Evolutionary conservation across 2,797 vertebrate species (phyloP), one percentile per base, ranked within the genome.

Genomic region (Anabacerthia variegaticeps): DNA sequence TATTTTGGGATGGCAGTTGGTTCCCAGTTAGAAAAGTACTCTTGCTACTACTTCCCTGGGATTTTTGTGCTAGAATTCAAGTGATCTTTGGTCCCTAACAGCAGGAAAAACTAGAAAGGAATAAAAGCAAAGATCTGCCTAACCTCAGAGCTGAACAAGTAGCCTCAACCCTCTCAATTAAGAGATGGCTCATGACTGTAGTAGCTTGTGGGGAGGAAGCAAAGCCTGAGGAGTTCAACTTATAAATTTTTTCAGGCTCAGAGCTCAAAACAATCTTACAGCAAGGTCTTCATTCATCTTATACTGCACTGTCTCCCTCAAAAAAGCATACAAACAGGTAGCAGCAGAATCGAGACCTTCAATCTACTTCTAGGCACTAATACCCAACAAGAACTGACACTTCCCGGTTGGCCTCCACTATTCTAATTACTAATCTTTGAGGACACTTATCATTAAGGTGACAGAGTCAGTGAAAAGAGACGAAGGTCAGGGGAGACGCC

Each of bases 301-400:
- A 24, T 5, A 34, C 0, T 4, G 13, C 24, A 4, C 27, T 3
- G 7, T 10, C 19, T 39, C 18, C 36, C 14, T 6, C 5, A n/a
- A 24, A 28, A 43, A 6, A 59, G 14, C 0, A 0, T 3, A 9
- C 12, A 6, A 26, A 10, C 23, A 14, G 12, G n/a, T 44, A 54
- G 48, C 4, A 30, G 32, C 28, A 39, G 46, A 17, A 39, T 18
- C 51, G 41, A 41, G 21, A 27, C 30, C 11, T 43, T 15, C 6
- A 3, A 0, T 24, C 14, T 3, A 18, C 14, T n/a, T 37, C 26
- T 11, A 14, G 44, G 8, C 54, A 26, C 15, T 14, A 16, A 46
- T 1, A 30, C 3, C 16, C 41, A 5, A 0, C 3, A 17, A 14
- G 12, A 78, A 16, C 28, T 0, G 32, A 3, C 6, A 7, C 22